A percentile compares a stretch with the other conserved stretches of the same genome.
phyloP scores from a whole-genome alignment of 53 echinoderm and acorn worm species.

The Mesocentrotus franciscanus region DNA sequence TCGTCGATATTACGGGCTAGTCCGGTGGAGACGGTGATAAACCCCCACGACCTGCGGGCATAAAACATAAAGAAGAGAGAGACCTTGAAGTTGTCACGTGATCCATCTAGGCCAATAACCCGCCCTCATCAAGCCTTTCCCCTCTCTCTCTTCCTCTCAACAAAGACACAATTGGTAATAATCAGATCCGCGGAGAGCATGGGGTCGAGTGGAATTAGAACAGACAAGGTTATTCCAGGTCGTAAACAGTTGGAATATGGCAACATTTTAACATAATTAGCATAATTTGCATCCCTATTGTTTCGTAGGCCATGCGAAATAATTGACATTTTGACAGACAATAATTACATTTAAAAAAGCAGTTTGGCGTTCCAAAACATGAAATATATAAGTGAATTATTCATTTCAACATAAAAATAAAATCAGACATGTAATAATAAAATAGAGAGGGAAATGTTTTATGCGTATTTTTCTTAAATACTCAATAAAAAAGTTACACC shows the following conservation, averaged over 20 bases:
- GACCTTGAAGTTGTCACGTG: constrained; percentile 63
- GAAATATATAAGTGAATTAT: not conserved
- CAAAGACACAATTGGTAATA: constrained; percentile 51
- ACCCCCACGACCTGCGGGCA: constrained; percentile 98
- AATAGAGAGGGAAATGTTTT: too few relatives aligned
- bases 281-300: constrained; percentile 18
- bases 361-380: not conserved
- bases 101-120: constrained; percentile 63
- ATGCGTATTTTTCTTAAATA: too few relatives aligned
- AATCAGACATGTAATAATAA: not conserved
- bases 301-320: not conserved
- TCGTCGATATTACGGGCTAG: constrained; percentile 75
- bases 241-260: constrained; percentile 7
- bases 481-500: too few relatives aligned
- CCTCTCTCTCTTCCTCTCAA: constrained; percentile 46
- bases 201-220: constrained; percentile 51
- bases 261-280: constrained; percentile 27
- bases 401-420: not conserved
- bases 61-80: constrained; percentile 85
- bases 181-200: constrained; percentile 17
- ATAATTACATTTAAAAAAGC: not conserved
- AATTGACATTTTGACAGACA: not conserved
- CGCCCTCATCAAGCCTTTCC: constrained; percentile 50
- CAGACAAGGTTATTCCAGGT: constrained; percentile 50
- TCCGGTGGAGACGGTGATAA: constrained; percentile 81